A percentile compares a stretch with the other conserved stretches of the same genome.
phyloP scores from a whole-genome alignment of 2,797 vertebrate species.

The Crocodylus rhombifer region DNA sequence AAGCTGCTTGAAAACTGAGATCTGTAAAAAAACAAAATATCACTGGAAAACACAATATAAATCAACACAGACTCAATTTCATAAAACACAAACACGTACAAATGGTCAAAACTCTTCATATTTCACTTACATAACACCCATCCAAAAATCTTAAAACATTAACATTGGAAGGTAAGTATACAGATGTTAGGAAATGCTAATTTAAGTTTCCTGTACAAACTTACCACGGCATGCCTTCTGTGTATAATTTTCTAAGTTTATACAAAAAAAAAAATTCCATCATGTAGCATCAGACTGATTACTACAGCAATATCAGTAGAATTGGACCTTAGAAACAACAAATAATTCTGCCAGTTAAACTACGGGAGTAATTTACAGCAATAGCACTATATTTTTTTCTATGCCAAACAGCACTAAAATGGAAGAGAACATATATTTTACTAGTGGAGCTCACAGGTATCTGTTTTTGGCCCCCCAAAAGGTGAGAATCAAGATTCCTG shows the following conservation, averaged over 20 bases:
- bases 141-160: neutral
- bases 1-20: conserved; percentile 96
- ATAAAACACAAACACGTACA: neutral
- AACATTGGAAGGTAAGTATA: rapidly evolving
- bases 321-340: neutral
- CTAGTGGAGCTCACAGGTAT: neutral
- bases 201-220: neutral
- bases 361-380: neutral
- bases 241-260: neutral
- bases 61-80: neutral
- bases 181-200: neutral
- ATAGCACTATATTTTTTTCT: neutral
- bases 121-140: neutral
- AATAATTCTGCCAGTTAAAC: neutral
- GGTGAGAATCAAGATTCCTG: no score
- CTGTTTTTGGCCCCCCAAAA: no score
- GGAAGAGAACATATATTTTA: neutral
- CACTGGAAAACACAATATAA: neutral
- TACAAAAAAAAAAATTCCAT: neutral
- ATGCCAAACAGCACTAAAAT: neutral
- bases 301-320: neutral
- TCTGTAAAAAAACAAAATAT: conserved; percentile 79
- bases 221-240: neutral
- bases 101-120: neutral
- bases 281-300: neutral